phyloP scores from a whole-genome alignment of 2,113 vertebrate genomes.

The Albula goreensis region DNA sequence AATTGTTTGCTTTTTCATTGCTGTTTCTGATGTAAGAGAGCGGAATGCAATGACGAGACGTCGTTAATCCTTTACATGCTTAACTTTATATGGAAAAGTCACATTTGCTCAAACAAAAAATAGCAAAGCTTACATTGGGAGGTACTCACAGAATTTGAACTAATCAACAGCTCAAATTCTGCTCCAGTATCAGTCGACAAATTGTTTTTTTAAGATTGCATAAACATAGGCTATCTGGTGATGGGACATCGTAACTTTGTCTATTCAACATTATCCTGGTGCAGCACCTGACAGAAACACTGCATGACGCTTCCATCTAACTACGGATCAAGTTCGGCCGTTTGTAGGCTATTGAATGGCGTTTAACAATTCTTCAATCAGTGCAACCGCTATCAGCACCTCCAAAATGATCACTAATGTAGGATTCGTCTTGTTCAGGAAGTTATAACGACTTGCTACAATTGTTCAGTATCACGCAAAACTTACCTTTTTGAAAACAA shows the following conservation, averaged over 20 bases:
- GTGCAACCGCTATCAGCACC: no score
- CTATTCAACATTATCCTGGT: background rate
- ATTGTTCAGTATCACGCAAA: background rate
- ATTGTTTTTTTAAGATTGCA: background rate
- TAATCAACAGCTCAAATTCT: background rate
- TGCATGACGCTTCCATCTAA: background rate
- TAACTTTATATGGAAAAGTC: background rate
- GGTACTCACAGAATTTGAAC: background rate
- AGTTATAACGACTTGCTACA: no score
- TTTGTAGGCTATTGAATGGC: background rate
- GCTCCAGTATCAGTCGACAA: background rate
- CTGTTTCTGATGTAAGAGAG: background rate
- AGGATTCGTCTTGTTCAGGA: no score
- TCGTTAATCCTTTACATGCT: background rate
- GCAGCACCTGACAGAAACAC: background rate
- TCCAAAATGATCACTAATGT: no score
- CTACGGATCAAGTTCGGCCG: background rate
- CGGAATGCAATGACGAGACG: background rate
- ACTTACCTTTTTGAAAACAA: background rate
- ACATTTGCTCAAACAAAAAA: conserved; percentile 4
- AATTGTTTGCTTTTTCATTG: background rate
- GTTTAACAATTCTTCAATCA: no score
- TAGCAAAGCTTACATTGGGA: background rate
- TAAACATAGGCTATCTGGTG: background rate
- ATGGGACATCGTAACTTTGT: background rate